Percentiles rank a stretch among this genome's conserved stretches.
Evolutionary conservation across 2,888 invertebrate genomes (phyloP).

Genomic region (Calameuta filiformis): DNA sequence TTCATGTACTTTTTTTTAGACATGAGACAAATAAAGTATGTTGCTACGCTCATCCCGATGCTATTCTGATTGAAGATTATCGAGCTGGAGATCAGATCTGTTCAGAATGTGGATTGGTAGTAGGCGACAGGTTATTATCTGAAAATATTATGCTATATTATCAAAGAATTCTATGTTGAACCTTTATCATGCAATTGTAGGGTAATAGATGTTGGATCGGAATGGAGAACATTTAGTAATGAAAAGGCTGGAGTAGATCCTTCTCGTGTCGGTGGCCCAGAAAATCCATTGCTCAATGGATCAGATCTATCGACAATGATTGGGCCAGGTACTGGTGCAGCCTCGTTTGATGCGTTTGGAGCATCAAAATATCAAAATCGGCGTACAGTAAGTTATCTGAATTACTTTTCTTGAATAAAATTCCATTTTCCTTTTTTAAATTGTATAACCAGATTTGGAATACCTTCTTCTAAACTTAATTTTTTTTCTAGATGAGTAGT

Average conservation of each 20-base stretch:
- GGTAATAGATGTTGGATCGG: constrained; percentile 99
- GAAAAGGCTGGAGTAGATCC: constrained; percentile 97
- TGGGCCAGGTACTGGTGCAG: constrained; percentile 76
- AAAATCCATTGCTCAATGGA: constrained; percentile 95
- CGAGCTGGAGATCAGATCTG: constrained; percentile 99
- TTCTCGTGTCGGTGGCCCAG: constrained; percentile 99
- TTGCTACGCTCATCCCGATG: constrained; percentile 95
- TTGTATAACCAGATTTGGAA: not conserved
- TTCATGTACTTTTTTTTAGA: constrained; percentile 66
- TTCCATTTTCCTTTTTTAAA: not conserved
- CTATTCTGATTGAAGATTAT: constrained; percentile 96
- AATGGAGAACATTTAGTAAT: constrained; percentile 99
- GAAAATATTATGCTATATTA: not conserved
- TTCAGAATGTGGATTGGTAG: constrained; percentile 99
- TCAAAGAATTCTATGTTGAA: constrained; percentile 1
- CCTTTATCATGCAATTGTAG: constrained; percentile 67
- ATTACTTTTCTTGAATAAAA: not conserved
- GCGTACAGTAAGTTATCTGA: constrained; percentile 67
- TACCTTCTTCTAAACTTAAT: not conserved
- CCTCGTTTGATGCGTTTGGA: constrained; percentile 90
- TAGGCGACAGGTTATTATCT: constrained; percentile 88
- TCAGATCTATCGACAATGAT: constrained; percentile 98
- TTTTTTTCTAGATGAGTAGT: constrained; percentile 87
- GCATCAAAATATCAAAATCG: constrained; percentile 74
- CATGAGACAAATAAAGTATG: constrained; percentile 82